Conservation (phyloP, 1,140 invertebrate genomes). For the Streblospio benedicti region DNA sequence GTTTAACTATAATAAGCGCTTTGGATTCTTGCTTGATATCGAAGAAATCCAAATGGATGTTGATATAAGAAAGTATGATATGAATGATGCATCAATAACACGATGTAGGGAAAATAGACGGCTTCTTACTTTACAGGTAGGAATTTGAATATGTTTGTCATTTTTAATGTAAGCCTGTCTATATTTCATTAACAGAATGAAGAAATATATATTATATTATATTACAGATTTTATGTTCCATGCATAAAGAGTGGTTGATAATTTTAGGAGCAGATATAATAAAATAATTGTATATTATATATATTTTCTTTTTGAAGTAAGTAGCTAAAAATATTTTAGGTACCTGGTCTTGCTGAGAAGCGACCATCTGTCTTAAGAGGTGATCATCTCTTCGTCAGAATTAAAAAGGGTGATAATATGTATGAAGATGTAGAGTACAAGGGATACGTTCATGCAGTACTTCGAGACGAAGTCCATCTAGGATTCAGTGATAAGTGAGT, state of each 20-base stretch:
- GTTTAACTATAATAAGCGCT: constrained; percentile 46
- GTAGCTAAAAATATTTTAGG: constrained; percentile 36
- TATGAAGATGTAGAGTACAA: constrained; percentile 52
- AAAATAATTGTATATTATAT: not conserved
- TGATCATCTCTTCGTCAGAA: constrained; percentile 58
- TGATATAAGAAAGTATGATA: constrained; percentile 60
- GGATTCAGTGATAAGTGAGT: constrained; percentile 61
- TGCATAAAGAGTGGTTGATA: not conserved
- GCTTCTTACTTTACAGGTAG: constrained; percentile 24
- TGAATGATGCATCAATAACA: constrained; percentile 27
- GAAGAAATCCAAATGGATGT: constrained; percentile 61
- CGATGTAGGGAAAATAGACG: constrained; percentile 14
- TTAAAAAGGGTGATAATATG: constrained; percentile 19
- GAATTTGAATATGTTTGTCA: not conserved
- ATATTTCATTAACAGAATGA: not conserved
- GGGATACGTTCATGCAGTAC: constrained; percentile 67
- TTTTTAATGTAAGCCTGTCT: not conserved
- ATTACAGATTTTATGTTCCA: no score
- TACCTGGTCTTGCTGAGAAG: constrained; percentile 70
- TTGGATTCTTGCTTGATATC: constrained; percentile 62
- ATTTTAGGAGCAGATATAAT: not conserved
- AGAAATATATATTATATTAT: no score
- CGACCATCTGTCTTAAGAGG: constrained; percentile 73
- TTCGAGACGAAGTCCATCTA: constrained; percentile 57
- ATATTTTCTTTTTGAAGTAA: not conserved